Percentiles rank a stretch among this genome's conserved stretches.
Conservation (phyloP, 1,140 invertebrate species). For the Ridgeia piscesae region DNA sequence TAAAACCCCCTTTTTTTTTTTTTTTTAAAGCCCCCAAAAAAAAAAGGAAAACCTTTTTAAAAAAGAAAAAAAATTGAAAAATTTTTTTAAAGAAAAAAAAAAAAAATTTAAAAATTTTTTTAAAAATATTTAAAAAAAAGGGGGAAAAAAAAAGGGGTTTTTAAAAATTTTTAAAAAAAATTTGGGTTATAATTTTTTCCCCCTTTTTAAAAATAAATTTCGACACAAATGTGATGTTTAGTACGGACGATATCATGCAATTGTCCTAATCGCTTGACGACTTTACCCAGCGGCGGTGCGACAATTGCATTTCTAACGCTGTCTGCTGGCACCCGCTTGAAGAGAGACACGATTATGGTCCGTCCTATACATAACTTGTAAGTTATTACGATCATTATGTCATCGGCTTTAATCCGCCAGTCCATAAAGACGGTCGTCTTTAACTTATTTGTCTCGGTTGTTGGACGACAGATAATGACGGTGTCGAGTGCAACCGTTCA, state of each 20-base stretch:
- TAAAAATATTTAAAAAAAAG: too few relatives aligned
- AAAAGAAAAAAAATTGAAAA: too few relatives aligned
- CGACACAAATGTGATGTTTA: not conserved
- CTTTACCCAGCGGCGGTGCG: not conserved
- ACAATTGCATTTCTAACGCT: not conserved
- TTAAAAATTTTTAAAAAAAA: too few relatives aligned
- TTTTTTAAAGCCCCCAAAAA: too few relatives aligned
- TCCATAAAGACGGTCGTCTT: not conserved
- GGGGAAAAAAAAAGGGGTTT: too few relatives aligned
- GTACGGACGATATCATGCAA: not conserved
- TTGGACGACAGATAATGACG: not conserved
- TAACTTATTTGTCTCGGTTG: not conserved
- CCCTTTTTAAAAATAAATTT: not conserved
- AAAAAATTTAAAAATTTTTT: too few relatives aligned
- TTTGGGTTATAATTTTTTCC: too few relatives aligned
- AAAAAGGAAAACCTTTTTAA: too few relatives aligned
- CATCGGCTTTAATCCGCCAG: not conserved
- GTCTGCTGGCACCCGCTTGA: not conserved
- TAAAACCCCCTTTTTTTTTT: too few relatives aligned
- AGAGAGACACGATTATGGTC: not conserved
- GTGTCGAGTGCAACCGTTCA: not conserved
- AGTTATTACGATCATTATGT: not conserved
- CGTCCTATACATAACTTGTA: not conserved
- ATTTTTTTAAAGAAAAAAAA: too few relatives aligned
- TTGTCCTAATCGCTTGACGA: not conserved